Evolutionary conservation across 2,797 vertebrate genomes (phyloP).

Genomic region (Scolopax rusticola): DNA sequence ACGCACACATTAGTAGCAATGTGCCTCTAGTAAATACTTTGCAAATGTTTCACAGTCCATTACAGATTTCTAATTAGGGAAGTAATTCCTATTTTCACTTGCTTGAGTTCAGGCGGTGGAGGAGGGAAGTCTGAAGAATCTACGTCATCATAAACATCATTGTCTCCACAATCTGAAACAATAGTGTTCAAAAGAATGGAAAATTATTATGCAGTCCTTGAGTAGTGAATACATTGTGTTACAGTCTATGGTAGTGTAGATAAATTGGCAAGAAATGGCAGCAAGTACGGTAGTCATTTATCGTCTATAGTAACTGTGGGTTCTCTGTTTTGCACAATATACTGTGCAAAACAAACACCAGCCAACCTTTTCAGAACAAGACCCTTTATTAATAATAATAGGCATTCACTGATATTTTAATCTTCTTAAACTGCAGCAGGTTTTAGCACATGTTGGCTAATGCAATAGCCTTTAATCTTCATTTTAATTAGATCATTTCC

Average conservation of each 20-base stretch:
- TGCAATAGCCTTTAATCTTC: background rate
- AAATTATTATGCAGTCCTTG: background rate
- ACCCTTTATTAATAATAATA: background rate
- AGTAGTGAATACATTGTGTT: background rate
- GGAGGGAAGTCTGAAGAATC: constrained; percentile 76
- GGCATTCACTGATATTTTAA: background rate
- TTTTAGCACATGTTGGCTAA: constrained; percentile 18
- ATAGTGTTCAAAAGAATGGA: background rate
- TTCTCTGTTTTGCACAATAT: background rate
- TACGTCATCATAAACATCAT: constrained; percentile 85
- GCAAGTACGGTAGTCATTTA: background rate
- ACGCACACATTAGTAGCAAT: background rate
- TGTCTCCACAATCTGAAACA: constrained; percentile 64
- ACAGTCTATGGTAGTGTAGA: background rate
- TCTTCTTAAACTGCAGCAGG: background rate
- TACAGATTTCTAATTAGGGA: background rate
- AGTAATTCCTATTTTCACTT: constrained; percentile 36
- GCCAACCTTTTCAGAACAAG: background rate
- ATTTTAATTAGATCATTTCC: background rate
- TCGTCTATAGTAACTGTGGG: background rate
- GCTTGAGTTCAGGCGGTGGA: constrained; percentile 69
- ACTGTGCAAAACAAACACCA: background rate
- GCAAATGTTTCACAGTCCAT: background rate
- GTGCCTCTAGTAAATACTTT: background rate
- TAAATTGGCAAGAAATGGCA: background rate